Evolutionary conservation across 23 tunicate genomes (phyloP).

Genomic region (Aplidium turbinatum): DNA sequence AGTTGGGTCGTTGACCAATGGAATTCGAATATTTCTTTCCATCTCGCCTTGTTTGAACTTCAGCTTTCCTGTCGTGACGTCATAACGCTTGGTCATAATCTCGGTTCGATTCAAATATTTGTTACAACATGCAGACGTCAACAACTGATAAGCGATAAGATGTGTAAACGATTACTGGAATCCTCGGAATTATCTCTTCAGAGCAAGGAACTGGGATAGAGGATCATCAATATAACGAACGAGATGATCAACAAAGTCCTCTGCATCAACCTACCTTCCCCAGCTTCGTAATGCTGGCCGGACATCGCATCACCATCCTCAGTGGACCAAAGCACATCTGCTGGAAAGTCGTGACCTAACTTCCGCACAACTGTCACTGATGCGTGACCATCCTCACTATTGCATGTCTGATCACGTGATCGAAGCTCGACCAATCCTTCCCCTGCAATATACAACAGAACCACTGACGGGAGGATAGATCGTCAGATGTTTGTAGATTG

Average conservation of each 20-base stretch:
- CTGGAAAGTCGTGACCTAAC: slow-evolving; percentile 73
- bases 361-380: slow-evolving; percentile 65
- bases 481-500: no score
- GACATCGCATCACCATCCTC: slow-evolving; percentile 62
- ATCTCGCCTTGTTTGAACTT: slow-evolving; percentile 90
- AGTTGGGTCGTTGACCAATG: slow-evolving; percentile 82
- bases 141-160: no score
- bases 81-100: no score
- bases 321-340: slow-evolving; percentile 64
- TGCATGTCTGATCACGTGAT: slow-evolving; percentile 69
- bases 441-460: no score
- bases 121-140: no score
- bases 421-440: slow-evolving; percentile 81
- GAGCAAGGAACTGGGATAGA: no score
- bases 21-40: slow-evolving; percentile 71
- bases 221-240: neutral
- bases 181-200: no score
- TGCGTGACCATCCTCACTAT: slow-evolving; percentile 88
- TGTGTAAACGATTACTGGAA: no score
- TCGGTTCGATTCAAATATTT: no score
- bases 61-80: slow-evolving; percentile 60
- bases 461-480: no score
- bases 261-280: slow-evolving; percentile 37
- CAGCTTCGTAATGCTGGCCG: slow-evolving; percentile 64
- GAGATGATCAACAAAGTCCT: neutral